Evolutionary conservation across 2,113 vertebrate genomes (phyloP), one percentile per base, ranked within the genome.

Genomic region (Oxygymnocypris stewartii): DNA sequence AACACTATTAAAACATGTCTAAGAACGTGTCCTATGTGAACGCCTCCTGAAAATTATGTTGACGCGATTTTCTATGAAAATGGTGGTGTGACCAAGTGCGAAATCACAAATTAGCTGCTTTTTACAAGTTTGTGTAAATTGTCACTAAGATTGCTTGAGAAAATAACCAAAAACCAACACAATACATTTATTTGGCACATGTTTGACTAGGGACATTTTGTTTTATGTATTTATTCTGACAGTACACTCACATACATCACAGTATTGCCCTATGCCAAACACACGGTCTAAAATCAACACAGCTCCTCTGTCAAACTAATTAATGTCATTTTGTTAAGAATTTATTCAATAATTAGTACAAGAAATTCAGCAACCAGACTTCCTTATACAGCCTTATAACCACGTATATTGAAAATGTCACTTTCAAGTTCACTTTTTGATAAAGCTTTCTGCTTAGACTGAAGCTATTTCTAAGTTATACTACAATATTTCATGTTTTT

Each of bases 311-410:
- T 35, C 8, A 2, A 73, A 73, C 35, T 23, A 73, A 73, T 73
- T 9, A 74, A 74, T 69, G 69, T 42, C 69, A 73, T 40, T 73
- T 74, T 44, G 54, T n/a, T 59, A 42, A 12, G 4, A 74, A 40
- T 44, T 75, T 44, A 75, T 75, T 75, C 20, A n/a, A 13, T 25
- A 44, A 74, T 74, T 44, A n/a, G n/a, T n/a, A n/a, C n/a, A n/a
- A n/a, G n/a, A n/a, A n/a, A n/a, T n/a, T n/a, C n/a, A n/a, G n/a
- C 65, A 35, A 69, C 31, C 65, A 69, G 7, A 69, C 31, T 18
- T 69, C 14, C 37, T 42, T n/a, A 42, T 44, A 44, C 40, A 42
- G 40, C 40, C 20, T 13, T 74, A 74, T 44, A 44, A 44, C 71
- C 40, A 13, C 9, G n/a, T 23, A 42, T 73, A 13, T 74, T 44